phyloP scores from a whole-genome alignment of 2,888 invertebrate species.

The Sinodicranocentrus sp. region DNA sequence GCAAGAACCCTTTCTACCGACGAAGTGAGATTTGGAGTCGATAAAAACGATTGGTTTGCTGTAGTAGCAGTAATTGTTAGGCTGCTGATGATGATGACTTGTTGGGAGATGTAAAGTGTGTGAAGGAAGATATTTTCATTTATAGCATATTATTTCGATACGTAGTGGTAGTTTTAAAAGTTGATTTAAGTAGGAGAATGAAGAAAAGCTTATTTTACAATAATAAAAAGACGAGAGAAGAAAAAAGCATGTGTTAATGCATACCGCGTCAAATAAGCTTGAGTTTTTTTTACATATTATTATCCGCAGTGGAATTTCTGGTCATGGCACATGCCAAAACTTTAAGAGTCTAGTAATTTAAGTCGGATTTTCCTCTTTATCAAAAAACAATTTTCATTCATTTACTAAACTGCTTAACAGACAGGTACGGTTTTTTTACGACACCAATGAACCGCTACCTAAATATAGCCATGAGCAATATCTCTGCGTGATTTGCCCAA shows the following conservation, averaged over 20 bases:
- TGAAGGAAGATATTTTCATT: constrained; percentile 31
- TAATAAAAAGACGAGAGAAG: too few species aligned
- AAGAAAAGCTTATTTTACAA: too few species aligned
- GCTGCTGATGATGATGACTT: constrained; percentile 18
- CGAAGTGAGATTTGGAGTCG: too few species aligned
- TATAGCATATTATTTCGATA: constrained; percentile 20
- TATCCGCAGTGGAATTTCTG: constrained; percentile 20
- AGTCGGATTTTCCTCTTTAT: constrained; percentile 25
- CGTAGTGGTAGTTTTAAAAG: constrained; percentile 10
- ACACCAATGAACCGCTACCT: too few species aligned
- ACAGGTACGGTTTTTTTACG: too few species aligned
- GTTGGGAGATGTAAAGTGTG: not conserved
- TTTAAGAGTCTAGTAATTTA: constrained; percentile 19
- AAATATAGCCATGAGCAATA: too few species aligned
- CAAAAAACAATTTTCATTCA: too few species aligned
- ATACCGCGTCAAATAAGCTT: too few species aligned
- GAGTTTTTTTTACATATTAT: too few species aligned
- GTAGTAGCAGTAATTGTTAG: constrained; percentile 23
- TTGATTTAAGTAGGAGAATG: not conserved
- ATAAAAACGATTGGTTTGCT: not conserved
- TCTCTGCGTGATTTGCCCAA: too few species aligned
- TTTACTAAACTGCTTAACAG: too few species aligned
- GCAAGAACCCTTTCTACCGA: constrained; percentile 28
- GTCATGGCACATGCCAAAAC: constrained; percentile 43
- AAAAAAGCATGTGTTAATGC: constrained; percentile 29